Conservation (phyloP, 2,113 vertebrate species). For the Dasyornis broadbenti region DNA sequence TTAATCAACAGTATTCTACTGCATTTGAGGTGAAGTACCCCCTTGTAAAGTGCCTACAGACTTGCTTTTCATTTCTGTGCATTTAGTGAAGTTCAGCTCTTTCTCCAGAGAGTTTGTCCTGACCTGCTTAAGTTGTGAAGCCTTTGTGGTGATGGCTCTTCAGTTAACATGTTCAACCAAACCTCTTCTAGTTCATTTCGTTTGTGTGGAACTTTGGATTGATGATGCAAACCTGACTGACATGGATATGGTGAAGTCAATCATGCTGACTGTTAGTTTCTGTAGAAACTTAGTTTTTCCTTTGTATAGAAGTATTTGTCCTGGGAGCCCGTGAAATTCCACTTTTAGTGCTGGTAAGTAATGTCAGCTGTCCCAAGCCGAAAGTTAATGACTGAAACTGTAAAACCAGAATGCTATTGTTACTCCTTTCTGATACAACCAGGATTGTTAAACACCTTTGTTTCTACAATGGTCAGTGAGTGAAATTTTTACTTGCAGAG, state of each 20-base stretch:
- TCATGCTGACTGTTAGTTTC: not conserved
- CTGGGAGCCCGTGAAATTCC: not conserved
- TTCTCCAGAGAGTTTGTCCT: not conserved
- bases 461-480: not conserved
- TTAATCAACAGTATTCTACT: not conserved
- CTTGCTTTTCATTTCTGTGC: not conserved
- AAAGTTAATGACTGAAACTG: not conserved
- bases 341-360: conserved; percentile 32
- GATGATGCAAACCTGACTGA: not conserved
- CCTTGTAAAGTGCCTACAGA: conserved; percentile 2
- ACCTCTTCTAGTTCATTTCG: not conserved
- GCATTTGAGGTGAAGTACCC: not conserved
- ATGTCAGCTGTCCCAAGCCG: not conserved
- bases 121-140: not conserved
- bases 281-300: not conserved
- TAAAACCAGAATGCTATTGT: not conserved
- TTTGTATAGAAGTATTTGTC: not conserved
- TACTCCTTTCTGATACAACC: not conserved
- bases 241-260: not conserved
- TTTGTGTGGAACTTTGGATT: not conserved
- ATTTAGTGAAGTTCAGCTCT: not conserved
- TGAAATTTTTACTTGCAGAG: not conserved
- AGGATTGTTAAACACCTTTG: not conserved
- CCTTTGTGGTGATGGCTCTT: not conserved
- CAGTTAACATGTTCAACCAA: not conserved